Conservation (phyloP, 2,888 invertebrate species). For the Drosophila anomelani region DNA sequence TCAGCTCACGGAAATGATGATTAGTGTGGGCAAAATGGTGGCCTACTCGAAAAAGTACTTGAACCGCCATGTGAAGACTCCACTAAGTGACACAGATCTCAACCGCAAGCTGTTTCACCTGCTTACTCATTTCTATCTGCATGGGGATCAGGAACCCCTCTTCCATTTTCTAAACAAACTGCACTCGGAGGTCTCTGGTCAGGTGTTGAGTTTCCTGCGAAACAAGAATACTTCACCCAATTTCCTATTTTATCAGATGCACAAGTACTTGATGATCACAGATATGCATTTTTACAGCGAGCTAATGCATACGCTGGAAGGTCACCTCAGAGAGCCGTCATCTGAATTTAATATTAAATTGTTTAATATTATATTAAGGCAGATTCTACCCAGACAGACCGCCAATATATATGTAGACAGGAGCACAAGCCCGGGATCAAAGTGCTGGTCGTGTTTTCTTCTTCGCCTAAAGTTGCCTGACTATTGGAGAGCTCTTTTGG, state of each 20-base stretch:
- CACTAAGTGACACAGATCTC: not conserved
- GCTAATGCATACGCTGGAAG: slow-evolving; percentile 46
- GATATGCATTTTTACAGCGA: slow-evolving; percentile 42
- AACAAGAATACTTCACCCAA: not conserved
- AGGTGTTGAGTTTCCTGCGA: slow-evolving; percentile 23
- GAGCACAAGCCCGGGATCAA: not conserved
- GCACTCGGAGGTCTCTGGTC: slow-evolving; percentile 26
- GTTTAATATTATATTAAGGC: slow-evolving; percentile 32
- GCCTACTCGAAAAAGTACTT: slow-evolving; percentile 32
- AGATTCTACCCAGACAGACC: slow-evolving; percentile 9
- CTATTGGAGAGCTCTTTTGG: slow-evolving; percentile 46
- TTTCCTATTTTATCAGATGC: slow-evolving; percentile 33
- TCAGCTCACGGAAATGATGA: slow-evolving; percentile 14
- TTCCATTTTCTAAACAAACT: slow-evolving; percentile 6
- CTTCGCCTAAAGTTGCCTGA: slow-evolving; percentile 32
- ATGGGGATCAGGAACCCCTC: slow-evolving; percentile 31
- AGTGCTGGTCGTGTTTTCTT: slow-evolving; percentile 54
- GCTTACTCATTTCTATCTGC: slow-evolving; percentile 5
- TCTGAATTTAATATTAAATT: slow-evolving; percentile 12
- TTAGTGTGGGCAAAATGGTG: slow-evolving; percentile 41
- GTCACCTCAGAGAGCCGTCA: slow-evolving; percentile 38
- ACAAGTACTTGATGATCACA: slow-evolving; percentile 50
- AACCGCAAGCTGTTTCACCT: slow-evolving; percentile 6
- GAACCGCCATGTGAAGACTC: not conserved
- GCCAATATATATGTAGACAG: slow-evolving; percentile 33